Evolutionary conservation across 2,888 invertebrate species (phyloP).

Genomic region (Drosophila helvetica): DNA sequence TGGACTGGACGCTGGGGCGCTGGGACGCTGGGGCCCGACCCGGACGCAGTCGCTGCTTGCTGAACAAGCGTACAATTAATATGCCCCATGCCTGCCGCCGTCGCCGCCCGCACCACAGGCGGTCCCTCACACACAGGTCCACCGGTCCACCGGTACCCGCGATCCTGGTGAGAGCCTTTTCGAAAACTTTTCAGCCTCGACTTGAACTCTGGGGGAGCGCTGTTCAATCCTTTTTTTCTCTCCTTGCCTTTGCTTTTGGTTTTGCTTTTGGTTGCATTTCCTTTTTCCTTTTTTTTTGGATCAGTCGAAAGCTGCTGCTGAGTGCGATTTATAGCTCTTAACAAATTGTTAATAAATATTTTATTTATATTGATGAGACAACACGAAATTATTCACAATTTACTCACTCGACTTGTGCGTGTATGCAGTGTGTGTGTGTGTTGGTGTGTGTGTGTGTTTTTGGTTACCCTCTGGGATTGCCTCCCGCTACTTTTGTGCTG

Average conservation of each 20-base stretch:
- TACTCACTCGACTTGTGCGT: slow-evolving; percentile 30
- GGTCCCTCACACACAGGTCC: slow-evolving; percentile 57
- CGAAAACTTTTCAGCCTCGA: slow-evolving; percentile 13
- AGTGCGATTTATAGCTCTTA: slow-evolving; percentile 72
- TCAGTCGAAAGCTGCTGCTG: slow-evolving; percentile 50
- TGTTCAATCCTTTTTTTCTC: background rate
- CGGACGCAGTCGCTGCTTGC: slow-evolving; percentile 54
- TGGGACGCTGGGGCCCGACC: slow-evolving; percentile 31
- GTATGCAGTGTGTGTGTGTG: background rate
- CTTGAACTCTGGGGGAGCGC: slow-evolving; percentile 19
- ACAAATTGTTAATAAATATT: slow-evolving; percentile 78
- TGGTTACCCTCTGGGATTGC: slow-evolving; percentile 3
- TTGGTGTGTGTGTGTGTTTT: slow-evolving; percentile 12
- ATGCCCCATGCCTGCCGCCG: slow-evolving; percentile 61
- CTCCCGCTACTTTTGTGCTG: slow-evolving; percentile 32
- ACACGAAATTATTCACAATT: slow-evolving; percentile 74
- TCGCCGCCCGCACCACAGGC: slow-evolving; percentile 68
- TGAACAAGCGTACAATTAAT: slow-evolving; percentile 77
- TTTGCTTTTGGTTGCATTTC: background rate
- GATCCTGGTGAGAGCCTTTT: slow-evolving; percentile 47
- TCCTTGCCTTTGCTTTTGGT: background rate
- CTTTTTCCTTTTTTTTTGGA: slow-evolving; percentile 7
- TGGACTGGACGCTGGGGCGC: too few species aligned
- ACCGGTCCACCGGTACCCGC: slow-evolving; percentile 29
- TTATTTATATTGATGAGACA: slow-evolving; percentile 79